phyloP scores from a whole-genome alignment of 2,888 invertebrate species.

The Zygogramma bicolorata region DNA sequence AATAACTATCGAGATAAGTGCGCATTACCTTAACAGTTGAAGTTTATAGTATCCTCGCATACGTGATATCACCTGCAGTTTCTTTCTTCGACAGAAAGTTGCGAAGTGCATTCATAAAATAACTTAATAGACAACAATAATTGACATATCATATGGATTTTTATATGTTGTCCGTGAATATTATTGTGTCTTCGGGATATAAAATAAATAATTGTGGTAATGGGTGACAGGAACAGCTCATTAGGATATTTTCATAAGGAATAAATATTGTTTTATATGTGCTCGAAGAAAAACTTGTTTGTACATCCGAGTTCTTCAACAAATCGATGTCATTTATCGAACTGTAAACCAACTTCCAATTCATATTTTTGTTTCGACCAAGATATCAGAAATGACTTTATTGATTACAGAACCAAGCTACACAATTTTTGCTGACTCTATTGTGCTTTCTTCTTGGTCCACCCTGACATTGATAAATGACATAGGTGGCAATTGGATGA shows the following conservation, averaged over 20 bases:
- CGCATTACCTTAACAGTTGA: neutral
- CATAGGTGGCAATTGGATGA: no score
- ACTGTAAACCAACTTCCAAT: no score
- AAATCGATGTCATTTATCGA: neutral
- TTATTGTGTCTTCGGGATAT: neutral
- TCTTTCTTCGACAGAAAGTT: neutral
- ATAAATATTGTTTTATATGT: neutral
- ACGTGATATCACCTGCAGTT: neutral
- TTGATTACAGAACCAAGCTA: no score
- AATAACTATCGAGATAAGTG: neutral
- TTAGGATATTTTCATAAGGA: neutral
- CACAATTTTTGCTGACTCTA: no score
- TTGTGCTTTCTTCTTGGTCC: no score
- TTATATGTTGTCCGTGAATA: neutral
- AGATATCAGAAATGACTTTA: no score
- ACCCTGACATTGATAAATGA: no score
- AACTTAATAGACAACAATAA: neutral
- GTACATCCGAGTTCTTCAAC: neutral
- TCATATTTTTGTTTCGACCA: no score
- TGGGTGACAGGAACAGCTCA: neutral
- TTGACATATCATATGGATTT: neutral
- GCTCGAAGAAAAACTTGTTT: neutral
- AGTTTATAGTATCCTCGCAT: neutral
- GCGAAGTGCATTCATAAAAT: neutral
- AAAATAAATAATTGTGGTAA: neutral